Percentiles rank a stretch among this genome's conserved stretches.
Conservation (phyloP, 2,888 invertebrate genomes). For the Drosophila niveifrons region DNA sequence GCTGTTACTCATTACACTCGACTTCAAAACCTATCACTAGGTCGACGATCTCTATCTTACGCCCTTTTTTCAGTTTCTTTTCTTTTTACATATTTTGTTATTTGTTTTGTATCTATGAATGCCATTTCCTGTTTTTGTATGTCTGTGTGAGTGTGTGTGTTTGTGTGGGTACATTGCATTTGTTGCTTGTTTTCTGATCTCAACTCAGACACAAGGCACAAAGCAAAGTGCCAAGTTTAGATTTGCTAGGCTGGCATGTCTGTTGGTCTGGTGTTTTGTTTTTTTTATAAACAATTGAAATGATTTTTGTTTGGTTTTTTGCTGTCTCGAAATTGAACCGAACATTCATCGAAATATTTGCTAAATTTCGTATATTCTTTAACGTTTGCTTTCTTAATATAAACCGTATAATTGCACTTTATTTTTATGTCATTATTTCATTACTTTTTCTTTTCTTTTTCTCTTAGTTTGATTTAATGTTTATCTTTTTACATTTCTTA, state of each 20-base stretch:
- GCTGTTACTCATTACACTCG: constrained; percentile 75
- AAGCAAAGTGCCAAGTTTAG: constrained; percentile 28
- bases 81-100: constrained; percentile 35
- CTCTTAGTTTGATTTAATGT: constrained; percentile 40
- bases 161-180: constrained; percentile 18
- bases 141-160: not conserved
- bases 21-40: constrained; percentile 61
- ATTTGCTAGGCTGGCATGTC: constrained; percentile 40
- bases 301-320: constrained; percentile 39
- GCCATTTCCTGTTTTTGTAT: constrained; percentile 25
- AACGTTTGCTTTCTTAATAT: constrained; percentile 70
- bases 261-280: constrained; percentile 24
- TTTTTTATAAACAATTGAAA: constrained; percentile 33
- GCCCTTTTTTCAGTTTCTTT: constrained; percentile 43
- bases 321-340: constrained; percentile 66
- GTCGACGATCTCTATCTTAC: constrained; percentile 49
- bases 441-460: constrained; percentile 58
- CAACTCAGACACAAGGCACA: constrained; percentile 33
- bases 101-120: constrained; percentile 30
- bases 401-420: constrained; percentile 81
- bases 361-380: constrained; percentile 60
- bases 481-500: constrained; percentile 48
- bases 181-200: constrained; percentile 27
- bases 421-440: constrained; percentile 53
- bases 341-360: constrained; percentile 65